Conservation (phyloP, 2,888 invertebrate genomes). For the Ectemnius lituratus region DNA sequence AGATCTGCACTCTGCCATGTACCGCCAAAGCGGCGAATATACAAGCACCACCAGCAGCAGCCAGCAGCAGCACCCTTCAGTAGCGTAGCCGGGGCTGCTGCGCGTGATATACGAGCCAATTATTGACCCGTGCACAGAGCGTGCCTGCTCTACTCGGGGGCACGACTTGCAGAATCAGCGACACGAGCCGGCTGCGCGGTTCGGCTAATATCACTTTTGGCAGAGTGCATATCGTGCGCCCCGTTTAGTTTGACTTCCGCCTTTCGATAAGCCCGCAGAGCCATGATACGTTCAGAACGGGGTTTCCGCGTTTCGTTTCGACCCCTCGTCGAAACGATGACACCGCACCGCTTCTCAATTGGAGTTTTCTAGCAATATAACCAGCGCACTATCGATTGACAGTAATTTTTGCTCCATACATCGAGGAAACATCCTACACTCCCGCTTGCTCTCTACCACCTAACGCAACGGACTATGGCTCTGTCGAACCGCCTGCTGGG, state of each 20-base stretch:
- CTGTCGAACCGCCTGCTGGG: slow-evolving; percentile 33
- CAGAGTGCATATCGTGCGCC: slow-evolving; percentile 68
- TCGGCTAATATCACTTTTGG: slow-evolving; percentile 40
- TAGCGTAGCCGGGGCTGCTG: not conserved
- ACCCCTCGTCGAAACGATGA: slow-evolving; percentile 23
- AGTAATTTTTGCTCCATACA: not conserved
- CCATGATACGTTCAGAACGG: slow-evolving; percentile 44
- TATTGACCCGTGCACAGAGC: slow-evolving; percentile 29
- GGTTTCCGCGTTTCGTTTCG: slow-evolving; percentile 21
- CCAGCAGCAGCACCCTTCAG: slow-evolving; percentile 2
- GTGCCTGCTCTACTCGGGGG: not conserved
- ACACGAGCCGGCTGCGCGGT: slow-evolving; percentile 1
- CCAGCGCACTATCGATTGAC: slow-evolving; percentile 1
- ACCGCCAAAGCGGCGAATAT: slow-evolving; percentile 7
- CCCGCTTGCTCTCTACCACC: not conserved
- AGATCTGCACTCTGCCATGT: slow-evolving; percentile 66
- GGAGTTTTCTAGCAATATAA: no score
- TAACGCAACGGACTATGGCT: slow-evolving; percentile 40
- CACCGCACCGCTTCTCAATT: no score
- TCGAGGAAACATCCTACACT: not conserved
- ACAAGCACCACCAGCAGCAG: no score
- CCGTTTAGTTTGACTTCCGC: slow-evolving; percentile 66
- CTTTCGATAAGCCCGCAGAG: slow-evolving; percentile 55
- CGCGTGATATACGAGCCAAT: slow-evolving; percentile 40
- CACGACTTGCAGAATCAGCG: slow-evolving; percentile 34